These are phyloP conservation scores for Ptyas mucosa DNA, from an alignment of 2,113 vertebrate genomes.

Conservation along the genomic window DNA sequence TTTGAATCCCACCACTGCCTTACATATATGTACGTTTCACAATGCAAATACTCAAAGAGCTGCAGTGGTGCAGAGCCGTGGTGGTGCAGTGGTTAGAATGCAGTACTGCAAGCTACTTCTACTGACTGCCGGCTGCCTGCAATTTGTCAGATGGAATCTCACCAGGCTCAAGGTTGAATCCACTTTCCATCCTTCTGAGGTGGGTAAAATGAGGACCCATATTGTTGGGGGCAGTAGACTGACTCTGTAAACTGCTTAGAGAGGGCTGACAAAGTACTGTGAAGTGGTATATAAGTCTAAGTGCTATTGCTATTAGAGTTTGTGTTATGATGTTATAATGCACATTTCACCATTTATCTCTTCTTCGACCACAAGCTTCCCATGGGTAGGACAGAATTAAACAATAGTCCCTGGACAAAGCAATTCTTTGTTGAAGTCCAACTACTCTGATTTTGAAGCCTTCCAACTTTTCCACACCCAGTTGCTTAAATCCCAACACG, in stretches of 20 bases:
- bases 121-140: too few relatives aligned
- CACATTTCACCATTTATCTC: constrained; percentile 31
- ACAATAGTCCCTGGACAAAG: neutral
- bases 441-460: neutral
- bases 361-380: neutral
- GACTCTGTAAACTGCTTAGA: too few relatives aligned
- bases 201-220: too few relatives aligned
- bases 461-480: neutral
- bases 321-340: neutral
- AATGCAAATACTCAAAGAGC: neutral
- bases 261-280: too few relatives aligned
- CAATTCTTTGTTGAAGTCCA: neutral
- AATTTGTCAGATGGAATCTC: too few relatives aligned
- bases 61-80: too few relatives aligned
- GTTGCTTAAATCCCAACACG: neutral
- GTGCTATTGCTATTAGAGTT: neutral
- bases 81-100: too few relatives aligned
- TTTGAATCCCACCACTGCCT: neutral
- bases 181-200: too few relatives aligned
- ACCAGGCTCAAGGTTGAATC: too few relatives aligned
- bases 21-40: neutral
- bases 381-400: neutral
- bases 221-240: too few relatives aligned
- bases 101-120: too few relatives aligned
- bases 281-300: too few relatives aligned